Conservation (phyloP, 2,797 vertebrate species). For the Cichlasoma orientale region DNA sequence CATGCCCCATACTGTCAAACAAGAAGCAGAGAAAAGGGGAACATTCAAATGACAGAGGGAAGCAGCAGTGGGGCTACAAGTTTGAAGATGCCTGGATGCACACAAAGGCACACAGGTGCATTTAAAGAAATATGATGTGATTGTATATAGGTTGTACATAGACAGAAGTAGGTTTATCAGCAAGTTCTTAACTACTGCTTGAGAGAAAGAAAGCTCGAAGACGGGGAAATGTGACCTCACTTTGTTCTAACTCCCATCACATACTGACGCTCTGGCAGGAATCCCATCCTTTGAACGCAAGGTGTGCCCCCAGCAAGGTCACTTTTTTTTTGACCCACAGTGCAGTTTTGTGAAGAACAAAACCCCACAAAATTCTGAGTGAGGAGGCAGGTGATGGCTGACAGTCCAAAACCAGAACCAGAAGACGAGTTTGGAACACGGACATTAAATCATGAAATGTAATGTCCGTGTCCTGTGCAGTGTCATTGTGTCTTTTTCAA, state of each 20-base stretch:
- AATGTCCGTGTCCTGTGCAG: too few species aligned
- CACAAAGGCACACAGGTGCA: conserved; percentile 14
- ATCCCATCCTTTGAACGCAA: not conserved
- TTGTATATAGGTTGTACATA: conserved; percentile 79
- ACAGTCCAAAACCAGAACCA: not conserved
- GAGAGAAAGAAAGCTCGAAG: conserved; percentile 16
- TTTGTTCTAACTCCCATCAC: too few species aligned
- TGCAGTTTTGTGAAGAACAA: not conserved
- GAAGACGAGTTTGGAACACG: not conserved
- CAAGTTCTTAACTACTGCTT: conserved; percentile 35
- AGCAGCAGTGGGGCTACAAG: not conserved
- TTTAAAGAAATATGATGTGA: conserved; percentile 24
- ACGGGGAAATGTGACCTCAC: too few species aligned
- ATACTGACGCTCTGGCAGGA: not conserved
- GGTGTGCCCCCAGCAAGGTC: not conserved
- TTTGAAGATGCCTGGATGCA: conserved; percentile 21
- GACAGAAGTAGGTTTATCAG: conserved; percentile 33
- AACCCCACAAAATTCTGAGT: not conserved
- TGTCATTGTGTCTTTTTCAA: not conserved
- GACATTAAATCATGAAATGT: not conserved
- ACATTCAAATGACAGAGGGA: conserved; percentile 10
- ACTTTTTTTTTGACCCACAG: not conserved
- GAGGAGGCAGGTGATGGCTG: not conserved
- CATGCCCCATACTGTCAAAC: not conserved
- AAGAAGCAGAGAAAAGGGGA: not conserved